These are phyloP conservation scores for Chelonus formosanus DNA, from an alignment of 2,888 invertebrate genomes.

Conservation along the genomic window DNA sequence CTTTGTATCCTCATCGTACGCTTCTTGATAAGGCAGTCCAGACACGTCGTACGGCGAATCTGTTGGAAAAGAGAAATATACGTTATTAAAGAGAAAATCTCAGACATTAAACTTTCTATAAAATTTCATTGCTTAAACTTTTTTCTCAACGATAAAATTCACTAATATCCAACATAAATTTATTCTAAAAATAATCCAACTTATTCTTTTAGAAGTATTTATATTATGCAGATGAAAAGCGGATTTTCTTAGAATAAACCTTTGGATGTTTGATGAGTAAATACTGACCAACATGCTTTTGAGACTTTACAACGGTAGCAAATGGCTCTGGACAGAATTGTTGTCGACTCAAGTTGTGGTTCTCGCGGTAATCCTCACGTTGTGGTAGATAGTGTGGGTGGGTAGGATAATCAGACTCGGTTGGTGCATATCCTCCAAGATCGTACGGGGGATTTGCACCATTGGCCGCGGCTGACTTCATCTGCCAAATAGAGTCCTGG, in stretches of 20 bases:
- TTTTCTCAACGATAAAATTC: neutral
- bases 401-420: slow-evolving; percentile 82
- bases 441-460: slow-evolving; percentile 77
- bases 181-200: neutral
- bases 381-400: slow-evolving; percentile 81
- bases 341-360: slow-evolving; percentile 85
- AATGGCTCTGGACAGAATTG: slow-evolving; percentile 90
- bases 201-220: neutral
- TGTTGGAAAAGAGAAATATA: slow-evolving; percentile 57
- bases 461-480: slow-evolving; percentile 86
- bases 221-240: neutral
- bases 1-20: slow-evolving; percentile 80
- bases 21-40: slow-evolving; percentile 86
- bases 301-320: slow-evolving; percentile 88
- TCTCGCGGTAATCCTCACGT: slow-evolving; percentile 78
- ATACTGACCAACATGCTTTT: slow-evolving; percentile 86
- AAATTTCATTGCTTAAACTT: slow-evolving; percentile 29
- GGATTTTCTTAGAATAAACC: neutral
- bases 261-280: slow-evolving; percentile 4
- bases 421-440: slow-evolving; percentile 84
- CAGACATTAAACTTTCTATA: slow-evolving; percentile 12
- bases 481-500: slow-evolving; percentile 93
- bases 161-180: slow-evolving; percentile 5
- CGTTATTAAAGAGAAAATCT: neutral
- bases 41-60: slow-evolving; percentile 95